phyloP scores from a whole-genome alignment of 2,113 vertebrate species.

The Amblyornis subalaris region DNA sequence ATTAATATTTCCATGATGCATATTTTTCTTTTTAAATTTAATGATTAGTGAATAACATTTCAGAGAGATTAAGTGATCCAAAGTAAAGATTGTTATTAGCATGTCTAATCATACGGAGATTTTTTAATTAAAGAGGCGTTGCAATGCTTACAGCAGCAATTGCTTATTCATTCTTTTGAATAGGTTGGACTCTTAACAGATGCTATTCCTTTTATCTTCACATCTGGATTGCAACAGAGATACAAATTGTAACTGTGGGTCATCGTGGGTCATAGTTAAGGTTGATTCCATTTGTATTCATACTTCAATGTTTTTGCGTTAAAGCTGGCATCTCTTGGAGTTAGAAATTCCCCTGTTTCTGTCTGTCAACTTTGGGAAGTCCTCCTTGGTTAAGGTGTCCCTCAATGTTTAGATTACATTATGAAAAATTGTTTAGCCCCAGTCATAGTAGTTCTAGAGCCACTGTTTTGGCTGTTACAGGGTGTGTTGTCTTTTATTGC shows the following conservation, averaged over 20 bases:
- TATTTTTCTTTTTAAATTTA: conserved; percentile 29
- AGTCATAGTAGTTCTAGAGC: not conserved
- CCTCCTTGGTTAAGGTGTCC: not conserved
- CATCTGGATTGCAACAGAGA: conserved; percentile 62
- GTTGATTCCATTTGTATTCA: conserved; percentile 52
- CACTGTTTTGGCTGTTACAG: not conserved
- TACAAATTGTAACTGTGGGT: not conserved
- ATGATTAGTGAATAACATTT: conserved; percentile 35
- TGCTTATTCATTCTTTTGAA: conserved; percentile 51
- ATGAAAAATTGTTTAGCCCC: not conserved
- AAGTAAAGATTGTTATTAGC: conserved; percentile 55
- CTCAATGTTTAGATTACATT: not conserved
- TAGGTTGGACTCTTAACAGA: conserved; percentile 55
- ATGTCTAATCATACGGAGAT: conserved; percentile 56
- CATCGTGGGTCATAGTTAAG: conserved; percentile 27
- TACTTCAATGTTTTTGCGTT: conserved; percentile 29
- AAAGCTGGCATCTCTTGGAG: conserved; percentile 24
- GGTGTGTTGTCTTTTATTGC: not conserved
- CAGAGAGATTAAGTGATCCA: conserved; percentile 52
- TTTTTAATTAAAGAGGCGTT: conserved; percentile 65
- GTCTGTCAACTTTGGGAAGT: not conserved
- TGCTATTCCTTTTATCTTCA: conserved; percentile 62
- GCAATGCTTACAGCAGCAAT: conserved; percentile 35
- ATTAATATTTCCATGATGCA: conserved; percentile 14
- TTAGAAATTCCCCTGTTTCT: conserved; percentile 7